A percentile compares a stretch with the other conserved stretches of the same genome.
Evolutionary conservation across 2,113 vertebrate genomes (phyloP).

Genomic region (Ascaphus truei): DNA sequence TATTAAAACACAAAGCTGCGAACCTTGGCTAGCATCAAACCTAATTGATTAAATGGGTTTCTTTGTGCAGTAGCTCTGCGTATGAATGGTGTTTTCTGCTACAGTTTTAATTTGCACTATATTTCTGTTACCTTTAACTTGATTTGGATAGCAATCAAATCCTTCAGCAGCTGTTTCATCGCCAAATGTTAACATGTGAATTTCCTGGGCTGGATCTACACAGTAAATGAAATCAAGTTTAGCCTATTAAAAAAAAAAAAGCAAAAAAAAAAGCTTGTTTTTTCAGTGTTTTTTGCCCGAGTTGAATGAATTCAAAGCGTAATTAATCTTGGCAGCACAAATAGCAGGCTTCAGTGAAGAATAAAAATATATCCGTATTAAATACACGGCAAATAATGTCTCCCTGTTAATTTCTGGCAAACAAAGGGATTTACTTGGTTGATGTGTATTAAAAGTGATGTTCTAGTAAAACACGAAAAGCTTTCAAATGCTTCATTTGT

Average conservation of each 20-base stretch:
- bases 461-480: no score
- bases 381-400: not conserved
- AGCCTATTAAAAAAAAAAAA: conserved; percentile 7
- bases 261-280: conserved; percentile 23
- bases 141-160: not conserved
- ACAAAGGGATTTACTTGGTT: not conserved
- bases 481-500: no score
- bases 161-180: not conserved
- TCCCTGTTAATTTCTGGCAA: not conserved
- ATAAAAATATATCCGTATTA: not conserved
- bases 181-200: conserved; percentile 14
- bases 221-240: not conserved
- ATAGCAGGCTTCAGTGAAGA: not conserved
- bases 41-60: not conserved
- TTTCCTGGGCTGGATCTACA: not conserved
- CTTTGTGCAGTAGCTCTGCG: not conserved
- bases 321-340: conserved; percentile 16
- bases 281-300: not conserved
- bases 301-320: conserved; percentile 4
- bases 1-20: not conserved
- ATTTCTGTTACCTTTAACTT: not conserved
- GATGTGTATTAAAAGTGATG: no score
- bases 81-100: not conserved
- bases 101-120: not conserved
- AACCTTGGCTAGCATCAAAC: not conserved